A percentile compares a stretch with the other conserved stretches of the same genome.
Conservation (phyloP, 2,888 invertebrate species). For the Megaustenia siamemsis region DNA sequence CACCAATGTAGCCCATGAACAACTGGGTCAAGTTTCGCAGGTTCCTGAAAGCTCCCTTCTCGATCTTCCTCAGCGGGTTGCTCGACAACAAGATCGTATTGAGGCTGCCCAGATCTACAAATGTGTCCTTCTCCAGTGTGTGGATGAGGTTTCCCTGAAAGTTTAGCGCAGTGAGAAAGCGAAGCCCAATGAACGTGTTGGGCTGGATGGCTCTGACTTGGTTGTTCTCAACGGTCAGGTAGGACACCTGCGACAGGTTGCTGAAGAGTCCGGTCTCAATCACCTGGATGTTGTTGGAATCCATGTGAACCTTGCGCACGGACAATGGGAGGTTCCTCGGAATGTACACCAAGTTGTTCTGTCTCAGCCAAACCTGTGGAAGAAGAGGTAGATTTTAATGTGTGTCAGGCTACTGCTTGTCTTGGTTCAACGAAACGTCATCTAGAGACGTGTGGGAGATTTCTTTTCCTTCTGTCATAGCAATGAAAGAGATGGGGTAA, state of each 20-base stretch:
- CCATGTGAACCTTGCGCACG: conserved; percentile 88
- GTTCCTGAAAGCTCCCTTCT: conserved; percentile 63
- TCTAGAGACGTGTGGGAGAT: too few relatives aligned
- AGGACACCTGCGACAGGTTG: conserved; percentile 63
- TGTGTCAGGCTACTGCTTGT: too few relatives aligned
- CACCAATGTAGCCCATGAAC: conserved; percentile 63
- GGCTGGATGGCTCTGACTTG: conserved; percentile 64
- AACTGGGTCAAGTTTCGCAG: conserved; percentile 64
- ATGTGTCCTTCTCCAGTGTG: conserved; percentile 63
- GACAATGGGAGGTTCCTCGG: conserved; percentile 91
- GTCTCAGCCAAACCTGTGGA: conserved; percentile 84
- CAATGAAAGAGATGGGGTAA: too few relatives aligned
- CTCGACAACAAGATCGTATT: conserved; percentile 65
- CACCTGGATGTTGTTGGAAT: conserved; percentile 71
- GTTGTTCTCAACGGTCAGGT: conserved; percentile 69
- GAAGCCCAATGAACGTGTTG: conserved; percentile 64
- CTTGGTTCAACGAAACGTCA: too few relatives aligned
- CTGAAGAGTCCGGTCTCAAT: conserved; percentile 67
- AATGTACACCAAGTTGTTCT: conserved; percentile 89
- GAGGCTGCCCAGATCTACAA: conserved; percentile 64
- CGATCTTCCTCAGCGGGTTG: conserved; percentile 68
- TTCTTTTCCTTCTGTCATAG: too few relatives aligned
- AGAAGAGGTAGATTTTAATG: too few relatives aligned
- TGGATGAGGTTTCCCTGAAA: conserved; percentile 67
- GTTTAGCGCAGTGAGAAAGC: conserved; percentile 64